These are phyloP conservation scores for Siniperca chuatsi DNA, from an alignment of 2,113 vertebrate genomes.

Conservation along the genomic window DNA sequence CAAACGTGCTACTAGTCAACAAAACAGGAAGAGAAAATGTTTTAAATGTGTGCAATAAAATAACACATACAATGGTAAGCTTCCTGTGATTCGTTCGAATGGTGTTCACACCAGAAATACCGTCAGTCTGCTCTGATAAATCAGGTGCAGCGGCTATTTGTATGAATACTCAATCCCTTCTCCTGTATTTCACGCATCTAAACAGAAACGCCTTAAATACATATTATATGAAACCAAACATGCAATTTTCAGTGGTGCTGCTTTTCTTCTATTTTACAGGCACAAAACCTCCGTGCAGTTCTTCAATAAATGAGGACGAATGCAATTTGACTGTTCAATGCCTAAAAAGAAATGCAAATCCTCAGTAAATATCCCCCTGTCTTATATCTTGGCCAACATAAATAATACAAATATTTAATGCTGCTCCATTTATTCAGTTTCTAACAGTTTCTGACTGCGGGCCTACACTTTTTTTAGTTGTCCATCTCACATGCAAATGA, in stretches of 20 bases:
- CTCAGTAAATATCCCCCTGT: background rate
- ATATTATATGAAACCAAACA: background rate
- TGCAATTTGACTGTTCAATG: background rate
- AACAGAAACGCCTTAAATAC: background rate
- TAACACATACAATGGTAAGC: too few species aligned
- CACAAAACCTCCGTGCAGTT: background rate
- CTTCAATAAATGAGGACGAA: background rate
- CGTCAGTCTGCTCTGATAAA: background rate
- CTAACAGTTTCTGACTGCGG: too few species aligned
- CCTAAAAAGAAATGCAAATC: background rate
- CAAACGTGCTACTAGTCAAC: too few species aligned
- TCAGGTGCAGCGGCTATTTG: background rate
- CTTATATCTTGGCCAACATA: background rate
- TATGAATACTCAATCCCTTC: background rate
- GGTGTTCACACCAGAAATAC: too few species aligned
- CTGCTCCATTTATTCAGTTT: too few species aligned
- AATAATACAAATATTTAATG: background rate
- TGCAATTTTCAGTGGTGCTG: background rate
- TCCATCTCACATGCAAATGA: too few species aligned
- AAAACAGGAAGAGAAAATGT: too few species aligned
- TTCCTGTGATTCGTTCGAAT: too few species aligned
- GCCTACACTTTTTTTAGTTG: too few species aligned
- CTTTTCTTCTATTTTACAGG: background rate
- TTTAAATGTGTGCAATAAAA: too few species aligned
- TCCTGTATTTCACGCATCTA: background rate